These are phyloP conservation scores for Lypha dubia DNA, from an alignment of 2,888 invertebrate species.

Conservation along the genomic window DNA sequence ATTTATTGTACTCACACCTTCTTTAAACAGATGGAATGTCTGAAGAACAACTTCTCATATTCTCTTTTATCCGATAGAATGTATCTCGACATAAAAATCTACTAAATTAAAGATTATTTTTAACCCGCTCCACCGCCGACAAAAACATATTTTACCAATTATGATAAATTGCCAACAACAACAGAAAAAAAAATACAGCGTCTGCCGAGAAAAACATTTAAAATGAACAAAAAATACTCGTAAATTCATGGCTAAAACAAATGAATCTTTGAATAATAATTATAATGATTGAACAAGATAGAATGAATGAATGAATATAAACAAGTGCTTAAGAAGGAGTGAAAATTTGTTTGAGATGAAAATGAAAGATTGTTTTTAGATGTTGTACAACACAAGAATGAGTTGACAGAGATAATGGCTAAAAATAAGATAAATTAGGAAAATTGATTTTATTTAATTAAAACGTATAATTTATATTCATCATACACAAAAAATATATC, in stretches of 20 bases:
- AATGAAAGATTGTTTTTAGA: constrained; percentile 34
- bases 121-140: constrained; percentile 54
- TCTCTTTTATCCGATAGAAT: constrained; percentile 28
- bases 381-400: background rate
- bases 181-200: constrained; percentile 2
- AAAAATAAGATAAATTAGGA: constrained; percentile 66
- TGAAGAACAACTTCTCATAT: constrained; percentile 22
- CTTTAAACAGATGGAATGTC: background rate
- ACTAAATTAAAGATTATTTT: constrained; percentile 51
- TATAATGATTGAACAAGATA: constrained; percentile 46
- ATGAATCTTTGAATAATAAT: constrained; percentile 67
- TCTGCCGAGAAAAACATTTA: background rate
- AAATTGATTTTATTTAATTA: constrained; percentile 70
- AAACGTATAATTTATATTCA: constrained; percentile 65
- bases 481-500: too few relatives aligned
- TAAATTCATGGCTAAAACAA: constrained; percentile 55
- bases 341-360: constrained; percentile 20
- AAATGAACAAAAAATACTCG: constrained; percentile 39
- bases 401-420: constrained; percentile 35
- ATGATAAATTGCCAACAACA: constrained; percentile 66
- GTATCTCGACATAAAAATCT: constrained; percentile 63
- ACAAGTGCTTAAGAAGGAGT: background rate
- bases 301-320: too few relatives aligned
- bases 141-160: constrained; percentile 70
- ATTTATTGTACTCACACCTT: constrained; percentile 53